phyloP scores from a whole-genome alignment of 2,888 invertebrate genomes.

The Drosophila pegasa region DNA sequence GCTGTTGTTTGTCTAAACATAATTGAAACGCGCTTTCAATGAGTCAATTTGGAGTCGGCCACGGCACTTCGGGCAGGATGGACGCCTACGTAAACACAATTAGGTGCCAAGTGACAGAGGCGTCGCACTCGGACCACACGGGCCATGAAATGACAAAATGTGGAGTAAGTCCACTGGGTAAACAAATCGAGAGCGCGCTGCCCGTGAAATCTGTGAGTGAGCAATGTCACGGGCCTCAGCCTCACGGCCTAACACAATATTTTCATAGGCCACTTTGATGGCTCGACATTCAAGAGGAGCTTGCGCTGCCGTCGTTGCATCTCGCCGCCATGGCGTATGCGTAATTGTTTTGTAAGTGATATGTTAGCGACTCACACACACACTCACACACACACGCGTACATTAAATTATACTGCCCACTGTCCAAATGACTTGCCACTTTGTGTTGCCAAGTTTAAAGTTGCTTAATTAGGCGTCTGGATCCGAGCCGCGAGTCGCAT shows the following conservation, averaged over 20 bases:
- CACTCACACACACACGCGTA: slow-evolving; percentile 14
- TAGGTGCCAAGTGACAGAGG: slow-evolving; percentile 60
- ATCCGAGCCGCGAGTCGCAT: slow-evolving; percentile 21
- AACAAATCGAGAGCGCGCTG: slow-evolving; percentile 52
- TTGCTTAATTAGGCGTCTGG: slow-evolving; percentile 68
- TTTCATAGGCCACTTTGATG: slow-evolving; percentile 76
- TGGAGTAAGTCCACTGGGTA: slow-evolving; percentile 71
- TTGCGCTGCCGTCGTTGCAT: slow-evolving; percentile 42
- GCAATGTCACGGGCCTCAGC: slow-evolving; percentile 55
- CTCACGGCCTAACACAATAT: slow-evolving; percentile 70
- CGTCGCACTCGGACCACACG: slow-evolving; percentile 30
- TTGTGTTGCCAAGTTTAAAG: slow-evolving; percentile 65
- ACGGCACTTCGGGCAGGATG: slow-evolving; percentile 34
- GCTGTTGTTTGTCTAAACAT: slow-evolving; percentile 71
- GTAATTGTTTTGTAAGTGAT: slow-evolving; percentile 76
- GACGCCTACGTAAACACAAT: slow-evolving; percentile 79
- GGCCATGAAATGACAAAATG: slow-evolving; percentile 75
- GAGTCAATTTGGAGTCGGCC: slow-evolving; percentile 72
- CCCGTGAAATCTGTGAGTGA: slow-evolving; percentile 41
- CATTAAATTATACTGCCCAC: slow-evolving; percentile 41
- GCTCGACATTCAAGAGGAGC: slow-evolving; percentile 56
- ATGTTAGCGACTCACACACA: slow-evolving; percentile 30
- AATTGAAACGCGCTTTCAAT: slow-evolving; percentile 78
- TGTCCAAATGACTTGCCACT: slow-evolving; percentile 73
- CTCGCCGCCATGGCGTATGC: slow-evolving; percentile 51